These are phyloP conservation scores for Cavia aperea DNA, from an alignment of 2,113 vertebrate genomes.

Conservation along the genomic window DNA sequence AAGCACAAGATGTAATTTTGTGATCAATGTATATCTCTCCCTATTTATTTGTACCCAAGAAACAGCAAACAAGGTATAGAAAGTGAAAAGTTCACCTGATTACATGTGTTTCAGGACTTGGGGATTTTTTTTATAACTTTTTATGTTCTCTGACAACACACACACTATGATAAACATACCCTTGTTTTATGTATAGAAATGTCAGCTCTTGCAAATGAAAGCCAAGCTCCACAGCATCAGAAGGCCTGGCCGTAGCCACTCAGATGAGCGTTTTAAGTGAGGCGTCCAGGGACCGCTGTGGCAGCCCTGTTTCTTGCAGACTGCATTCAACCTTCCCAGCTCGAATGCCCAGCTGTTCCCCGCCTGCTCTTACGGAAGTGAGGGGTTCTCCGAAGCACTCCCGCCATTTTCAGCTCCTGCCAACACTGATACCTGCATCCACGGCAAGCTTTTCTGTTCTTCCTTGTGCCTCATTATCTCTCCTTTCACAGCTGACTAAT, in stretches of 20 bases:
- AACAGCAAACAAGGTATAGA: neutral
- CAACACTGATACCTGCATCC: neutral
- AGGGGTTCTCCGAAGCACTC: neutral
- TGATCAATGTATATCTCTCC: fast-evolving
- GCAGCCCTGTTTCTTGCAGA: fast-evolving
- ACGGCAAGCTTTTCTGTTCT: neutral
- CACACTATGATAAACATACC: neutral
- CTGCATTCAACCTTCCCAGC: fast-evolving
- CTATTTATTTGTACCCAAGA: neutral
- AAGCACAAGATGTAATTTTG: neutral
- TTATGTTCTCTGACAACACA: neutral
- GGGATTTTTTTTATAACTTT: neutral
- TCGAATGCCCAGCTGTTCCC: neutral
- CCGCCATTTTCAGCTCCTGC: neutral
- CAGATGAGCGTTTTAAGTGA: neutral
- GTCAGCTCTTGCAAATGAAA: neutral
- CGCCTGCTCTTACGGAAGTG: neutral
- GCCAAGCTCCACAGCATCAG: neutral
- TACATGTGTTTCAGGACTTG: neutral
- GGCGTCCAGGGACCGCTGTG: fast-evolving
- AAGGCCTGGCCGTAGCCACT: fast-evolving
- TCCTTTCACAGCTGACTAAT: neutral
- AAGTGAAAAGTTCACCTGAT: neutral
- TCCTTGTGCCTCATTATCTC: neutral
- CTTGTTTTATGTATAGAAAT: neutral